A percentile compares a stretch with the other conserved stretches of the same genome.
Conservation (phyloP, 2,113 vertebrate genomes). For the Hyperopisus bebe region DNA sequence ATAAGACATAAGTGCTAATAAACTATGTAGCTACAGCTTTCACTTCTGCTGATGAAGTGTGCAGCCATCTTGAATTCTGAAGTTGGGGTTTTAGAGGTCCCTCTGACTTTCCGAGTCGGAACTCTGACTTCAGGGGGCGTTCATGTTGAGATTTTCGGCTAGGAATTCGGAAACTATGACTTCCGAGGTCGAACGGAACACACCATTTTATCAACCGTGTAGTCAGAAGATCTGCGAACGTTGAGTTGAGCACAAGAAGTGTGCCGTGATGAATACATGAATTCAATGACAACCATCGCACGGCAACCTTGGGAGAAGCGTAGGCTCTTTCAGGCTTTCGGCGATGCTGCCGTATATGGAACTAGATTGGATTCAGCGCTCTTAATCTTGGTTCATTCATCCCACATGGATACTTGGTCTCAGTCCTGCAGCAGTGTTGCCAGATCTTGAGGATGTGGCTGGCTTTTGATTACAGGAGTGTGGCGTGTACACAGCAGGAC, state of each 20-base stretch:
- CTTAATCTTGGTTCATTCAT: neutral
- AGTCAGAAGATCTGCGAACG: neutral
- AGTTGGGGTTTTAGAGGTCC: neutral
- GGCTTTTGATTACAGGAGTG: neutral
- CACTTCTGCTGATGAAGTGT: neutral
- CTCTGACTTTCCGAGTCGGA: neutral
- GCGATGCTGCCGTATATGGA: conserved; percentile 12
- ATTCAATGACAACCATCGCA: conserved; percentile 32
- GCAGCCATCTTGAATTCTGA: neutral
- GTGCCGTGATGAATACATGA: conserved; percentile 31
- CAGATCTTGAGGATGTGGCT: neutral
- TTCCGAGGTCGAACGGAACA: neutral
- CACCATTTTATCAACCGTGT: neutral
- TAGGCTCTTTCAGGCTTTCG: conserved; percentile 15
- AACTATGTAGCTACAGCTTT: neutral
- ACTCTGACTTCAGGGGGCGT: neutral
- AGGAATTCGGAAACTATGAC: neutral
- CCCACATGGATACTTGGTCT: neutral
- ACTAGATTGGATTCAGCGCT: too few relatives aligned
- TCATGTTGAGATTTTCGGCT: neutral
- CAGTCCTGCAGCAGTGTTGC: neutral
- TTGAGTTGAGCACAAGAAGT: conserved; percentile 18
- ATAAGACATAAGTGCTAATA: neutral
- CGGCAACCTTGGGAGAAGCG: conserved; percentile 24
- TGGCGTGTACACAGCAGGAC: neutral